phyloP scores from a whole-genome alignment of 2,888 invertebrate species.

The Drosophila monieri region DNA sequence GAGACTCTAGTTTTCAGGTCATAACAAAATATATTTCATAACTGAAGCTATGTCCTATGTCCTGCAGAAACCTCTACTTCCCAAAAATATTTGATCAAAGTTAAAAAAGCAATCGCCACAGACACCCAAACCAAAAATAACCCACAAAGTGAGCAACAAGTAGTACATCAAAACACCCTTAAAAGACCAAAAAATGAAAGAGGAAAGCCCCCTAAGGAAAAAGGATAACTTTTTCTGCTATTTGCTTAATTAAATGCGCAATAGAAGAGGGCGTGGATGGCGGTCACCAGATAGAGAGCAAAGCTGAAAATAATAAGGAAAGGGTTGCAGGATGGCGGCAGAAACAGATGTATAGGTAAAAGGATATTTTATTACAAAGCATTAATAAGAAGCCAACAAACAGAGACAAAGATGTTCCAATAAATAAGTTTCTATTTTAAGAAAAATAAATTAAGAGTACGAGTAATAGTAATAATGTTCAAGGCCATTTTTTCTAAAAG shows the following conservation, averaged over 20 bases:
- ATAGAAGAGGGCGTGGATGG: slow-evolving; percentile 44
- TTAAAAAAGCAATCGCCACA: slow-evolving; percentile 5
- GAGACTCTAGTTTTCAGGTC: too few relatives aligned
- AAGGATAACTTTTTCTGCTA: slow-evolving; percentile 58
- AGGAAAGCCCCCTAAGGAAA: slow-evolving; percentile 12
- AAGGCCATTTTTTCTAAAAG: too few relatives aligned
- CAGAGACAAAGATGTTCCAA: neutral
- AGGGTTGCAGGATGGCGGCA: neutral
- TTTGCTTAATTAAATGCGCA: slow-evolving; percentile 74
- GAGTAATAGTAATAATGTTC: slow-evolving; percentile 4
- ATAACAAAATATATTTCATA: too few relatives aligned
- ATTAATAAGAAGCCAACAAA: slow-evolving; percentile 53
- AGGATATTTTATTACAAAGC: slow-evolving; percentile 67
- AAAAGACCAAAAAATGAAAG: slow-evolving; percentile 27
- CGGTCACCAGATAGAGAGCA: slow-evolving; percentile 48
- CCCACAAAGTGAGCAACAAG: slow-evolving; percentile 56
- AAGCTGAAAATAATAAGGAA: slow-evolving; percentile 39
- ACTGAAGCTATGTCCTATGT: too few relatives aligned
- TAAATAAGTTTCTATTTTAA: too few relatives aligned
- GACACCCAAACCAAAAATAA: slow-evolving; percentile 15
- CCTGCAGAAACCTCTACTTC: too few relatives aligned
- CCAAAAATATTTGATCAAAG: slow-evolving; percentile 21
- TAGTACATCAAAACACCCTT: slow-evolving; percentile 35
- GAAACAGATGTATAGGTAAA: slow-evolving; percentile 28
- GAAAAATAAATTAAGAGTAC: neutral